phyloP scores from a whole-genome alignment of 2,113 vertebrate genomes.

The Arenaria interpres region DNA sequence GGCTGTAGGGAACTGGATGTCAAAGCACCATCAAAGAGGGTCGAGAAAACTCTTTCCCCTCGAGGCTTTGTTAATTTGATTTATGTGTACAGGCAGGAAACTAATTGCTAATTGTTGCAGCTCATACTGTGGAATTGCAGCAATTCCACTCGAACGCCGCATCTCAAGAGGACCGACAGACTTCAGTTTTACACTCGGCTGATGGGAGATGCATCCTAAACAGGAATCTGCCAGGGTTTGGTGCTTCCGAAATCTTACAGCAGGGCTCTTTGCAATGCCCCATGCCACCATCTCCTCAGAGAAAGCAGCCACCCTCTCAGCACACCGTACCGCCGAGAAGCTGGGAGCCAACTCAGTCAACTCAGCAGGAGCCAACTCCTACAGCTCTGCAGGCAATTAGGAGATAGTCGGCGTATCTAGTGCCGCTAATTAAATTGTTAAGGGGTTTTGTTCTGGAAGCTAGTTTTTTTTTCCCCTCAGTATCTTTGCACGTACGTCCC shows the following conservation, averaged over 20 bases:
- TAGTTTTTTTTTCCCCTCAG: background rate
- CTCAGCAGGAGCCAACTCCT: background rate
- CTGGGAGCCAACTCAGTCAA: background rate
- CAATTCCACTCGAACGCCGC: background rate
- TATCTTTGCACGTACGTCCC: rapidly evolving
- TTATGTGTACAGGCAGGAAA: constrained; percentile 45
- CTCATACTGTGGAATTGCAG: background rate
- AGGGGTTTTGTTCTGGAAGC: background rate
- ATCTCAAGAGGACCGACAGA: background rate
- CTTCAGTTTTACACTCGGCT: background rate
- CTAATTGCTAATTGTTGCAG: constrained; percentile 39
- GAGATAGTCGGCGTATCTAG: rapidly evolving
- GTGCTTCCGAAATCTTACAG: background rate
- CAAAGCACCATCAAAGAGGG: constrained; percentile 21
- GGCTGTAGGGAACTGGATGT: constrained; percentile 3
- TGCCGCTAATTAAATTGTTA: background rate
- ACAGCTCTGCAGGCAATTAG: background rate
- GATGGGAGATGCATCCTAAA: constrained; percentile 4
- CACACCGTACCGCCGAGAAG: rapidly evolving
- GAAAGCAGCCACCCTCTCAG: background rate
- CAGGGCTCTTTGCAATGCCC: background rate
- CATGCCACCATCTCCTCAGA: background rate
- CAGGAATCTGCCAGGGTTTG: background rate
- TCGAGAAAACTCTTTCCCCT: background rate
- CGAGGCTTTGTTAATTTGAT: constrained; percentile 52